Conservation (phyloP, 2,797 vertebrate species). For the Tokudaia muenninki region DNA sequence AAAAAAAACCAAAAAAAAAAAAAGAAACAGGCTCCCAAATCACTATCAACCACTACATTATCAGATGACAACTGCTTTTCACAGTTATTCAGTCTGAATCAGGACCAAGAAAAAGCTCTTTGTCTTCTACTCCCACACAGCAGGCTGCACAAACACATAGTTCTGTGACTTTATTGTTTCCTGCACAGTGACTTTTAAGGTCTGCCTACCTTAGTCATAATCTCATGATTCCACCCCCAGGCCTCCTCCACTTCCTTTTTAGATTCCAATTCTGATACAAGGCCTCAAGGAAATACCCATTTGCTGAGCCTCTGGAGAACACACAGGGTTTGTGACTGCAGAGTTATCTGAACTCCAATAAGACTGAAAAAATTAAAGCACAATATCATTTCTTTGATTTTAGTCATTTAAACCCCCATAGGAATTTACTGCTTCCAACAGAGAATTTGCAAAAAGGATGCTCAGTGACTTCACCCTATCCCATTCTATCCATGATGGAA, state of each 20-base stretch:
- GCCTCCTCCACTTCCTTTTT: constrained; percentile 51
- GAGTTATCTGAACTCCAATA: neutral
- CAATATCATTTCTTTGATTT: neutral
- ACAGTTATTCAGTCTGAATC: constrained; percentile 64
- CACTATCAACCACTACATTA: constrained; percentile 34
- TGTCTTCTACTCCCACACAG: constrained; percentile 62
- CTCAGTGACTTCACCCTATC: neutral
- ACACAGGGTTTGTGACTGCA: too few relatives aligned
- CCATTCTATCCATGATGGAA: neutral
- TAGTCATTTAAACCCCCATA: neutral
- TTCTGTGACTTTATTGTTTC: constrained; percentile 73
- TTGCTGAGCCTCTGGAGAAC: neutral
- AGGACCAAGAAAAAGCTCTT: constrained; percentile 71
- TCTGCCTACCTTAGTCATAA: constrained; percentile 65
- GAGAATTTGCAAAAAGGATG: neutral
- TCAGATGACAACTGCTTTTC: constrained; percentile 58
- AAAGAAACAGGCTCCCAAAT: neutral
- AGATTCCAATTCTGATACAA: neutral
- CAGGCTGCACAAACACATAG: neutral
- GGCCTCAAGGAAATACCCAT: neutral
- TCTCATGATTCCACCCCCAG: constrained; percentile 73
- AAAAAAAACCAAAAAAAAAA: constrained; percentile 17
- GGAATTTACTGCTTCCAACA: neutral
- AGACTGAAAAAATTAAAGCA: neutral
- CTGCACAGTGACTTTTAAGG: constrained; percentile 59